phyloP scores from a whole-genome alignment of 1,140 invertebrate species.

The Bombus superbus region DNA sequence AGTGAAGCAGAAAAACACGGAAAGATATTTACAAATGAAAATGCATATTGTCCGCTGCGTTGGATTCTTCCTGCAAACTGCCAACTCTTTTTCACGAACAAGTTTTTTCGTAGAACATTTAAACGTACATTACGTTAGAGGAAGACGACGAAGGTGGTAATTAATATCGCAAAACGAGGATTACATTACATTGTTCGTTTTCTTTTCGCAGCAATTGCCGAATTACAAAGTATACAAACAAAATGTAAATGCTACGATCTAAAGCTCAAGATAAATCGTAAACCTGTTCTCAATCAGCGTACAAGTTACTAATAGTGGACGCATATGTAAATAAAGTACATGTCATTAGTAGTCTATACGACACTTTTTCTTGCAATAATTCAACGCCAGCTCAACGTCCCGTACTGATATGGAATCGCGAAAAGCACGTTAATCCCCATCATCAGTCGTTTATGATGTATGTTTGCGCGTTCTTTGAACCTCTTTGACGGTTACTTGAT shows the following conservation, averaged over 20 bases:
- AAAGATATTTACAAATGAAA: too few relatives aligned
- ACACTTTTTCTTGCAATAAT: constrained; percentile 22
- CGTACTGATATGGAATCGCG: background rate
- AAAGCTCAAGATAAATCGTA: background rate
- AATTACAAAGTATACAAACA: background rate
- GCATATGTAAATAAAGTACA: constrained; percentile 8
- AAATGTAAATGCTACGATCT: background rate
- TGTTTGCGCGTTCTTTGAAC: background rate
- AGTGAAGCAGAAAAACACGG: too few relatives aligned
- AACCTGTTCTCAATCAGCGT: background rate
- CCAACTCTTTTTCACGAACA: too few relatives aligned
- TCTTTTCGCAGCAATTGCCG: too few relatives aligned
- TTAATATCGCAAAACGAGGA: too few relatives aligned
- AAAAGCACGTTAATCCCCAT: background rate
- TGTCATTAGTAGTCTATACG: background rate
- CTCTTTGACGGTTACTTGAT: background rate
- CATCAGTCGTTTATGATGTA: constrained; percentile 15
- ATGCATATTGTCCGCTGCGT: too few relatives aligned
- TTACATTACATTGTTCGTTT: too few relatives aligned
- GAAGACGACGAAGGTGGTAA: too few relatives aligned
- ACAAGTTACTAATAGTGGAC: background rate
- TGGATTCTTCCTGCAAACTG: too few relatives aligned
- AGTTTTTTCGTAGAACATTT: too few relatives aligned
- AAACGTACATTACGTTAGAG: too few relatives aligned
- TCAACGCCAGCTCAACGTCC: background rate